These are phyloP conservation scores for Micromys minutus DNA, from an alignment of 2,113 vertebrate genomes.

Conservation along the genomic window DNA sequence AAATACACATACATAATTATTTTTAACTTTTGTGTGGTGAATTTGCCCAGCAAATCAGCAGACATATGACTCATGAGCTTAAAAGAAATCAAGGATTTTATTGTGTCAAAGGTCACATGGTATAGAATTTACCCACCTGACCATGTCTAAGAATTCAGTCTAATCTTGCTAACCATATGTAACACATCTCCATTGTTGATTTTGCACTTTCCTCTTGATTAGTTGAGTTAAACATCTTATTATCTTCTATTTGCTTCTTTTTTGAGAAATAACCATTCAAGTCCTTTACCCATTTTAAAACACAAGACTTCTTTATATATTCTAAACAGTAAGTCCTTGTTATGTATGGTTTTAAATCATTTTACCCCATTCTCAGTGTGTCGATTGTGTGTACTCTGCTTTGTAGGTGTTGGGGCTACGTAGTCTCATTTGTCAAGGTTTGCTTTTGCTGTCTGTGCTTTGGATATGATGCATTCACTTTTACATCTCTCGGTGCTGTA, in stretches of 20 bases:
- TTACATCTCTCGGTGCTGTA: constrained; percentile 38
- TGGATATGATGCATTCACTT: constrained; percentile 56
- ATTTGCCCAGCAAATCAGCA: constrained; percentile 12
- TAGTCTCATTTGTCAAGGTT: constrained; percentile 28
- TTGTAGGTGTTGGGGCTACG: background rate
- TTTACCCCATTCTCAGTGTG: background rate
- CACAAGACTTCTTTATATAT: constrained; percentile 29
- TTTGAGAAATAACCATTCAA: constrained; percentile 36
- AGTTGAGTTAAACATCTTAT: background rate
- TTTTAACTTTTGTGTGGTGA: background rate
- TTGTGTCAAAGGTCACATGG: background rate
- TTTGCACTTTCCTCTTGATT: constrained; percentile 38
- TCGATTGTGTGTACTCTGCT: constrained; percentile 6
- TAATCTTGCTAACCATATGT: background rate
- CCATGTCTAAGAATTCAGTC: constrained; percentile 29
- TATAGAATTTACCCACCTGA: constrained; percentile 36
- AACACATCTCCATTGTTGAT: constrained; percentile 17
- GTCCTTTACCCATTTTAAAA: background rate
- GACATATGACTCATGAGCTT: constrained; percentile 1
- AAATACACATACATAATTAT: background rate
- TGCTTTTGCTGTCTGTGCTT: constrained; percentile 49
- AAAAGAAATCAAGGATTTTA: constrained; percentile 9
- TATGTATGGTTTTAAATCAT: constrained; percentile 24
- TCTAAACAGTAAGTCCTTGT: background rate
- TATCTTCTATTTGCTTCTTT: background rate